A percentile compares a stretch with the other conserved stretches of the same genome.
These are phyloP conservation scores for Pristionchus maxplancki DNA, from an alignment of 2,888 invertebrate species.

Conservation along the genomic window DNA sequence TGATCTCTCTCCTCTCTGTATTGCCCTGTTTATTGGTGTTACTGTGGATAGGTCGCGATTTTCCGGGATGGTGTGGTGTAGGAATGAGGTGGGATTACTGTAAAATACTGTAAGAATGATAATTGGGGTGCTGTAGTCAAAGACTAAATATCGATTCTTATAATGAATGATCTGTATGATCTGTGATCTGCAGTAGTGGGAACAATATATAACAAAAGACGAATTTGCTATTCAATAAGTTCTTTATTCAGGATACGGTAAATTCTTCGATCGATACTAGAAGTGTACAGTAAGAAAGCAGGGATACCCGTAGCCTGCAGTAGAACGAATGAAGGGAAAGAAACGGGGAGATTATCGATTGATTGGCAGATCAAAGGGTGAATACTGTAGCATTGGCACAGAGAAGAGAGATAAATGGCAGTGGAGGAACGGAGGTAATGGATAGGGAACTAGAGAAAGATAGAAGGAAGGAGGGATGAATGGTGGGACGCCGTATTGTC, in stretches of 20 bases:
- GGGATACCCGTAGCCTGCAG: neutral
- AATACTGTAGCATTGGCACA: constrained; percentile 29
- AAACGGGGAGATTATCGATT: neutral
- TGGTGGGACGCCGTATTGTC: neutral
- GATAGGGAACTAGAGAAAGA: constrained; percentile 6
- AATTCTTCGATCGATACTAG: neutral
- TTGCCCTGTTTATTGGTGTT: neutral
- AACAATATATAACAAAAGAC: neutral
- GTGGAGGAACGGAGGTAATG: neutral
- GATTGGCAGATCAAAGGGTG: constrained; percentile 44
- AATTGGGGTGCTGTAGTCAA: too few species aligned
- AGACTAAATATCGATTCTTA: neutral
- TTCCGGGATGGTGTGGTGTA: too few species aligned
- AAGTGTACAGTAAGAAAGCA: constrained; percentile 20
- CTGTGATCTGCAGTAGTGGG: too few species aligned
- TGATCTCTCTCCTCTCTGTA: constrained; percentile 34
- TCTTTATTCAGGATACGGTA: constrained; percentile 26
- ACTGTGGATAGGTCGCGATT: too few species aligned
- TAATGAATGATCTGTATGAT: neutral
- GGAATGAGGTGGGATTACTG: neutral
- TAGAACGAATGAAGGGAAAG: constrained; percentile 10
- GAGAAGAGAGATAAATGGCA: neutral
- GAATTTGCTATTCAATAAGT: neutral
- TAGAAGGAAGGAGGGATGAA: neutral
- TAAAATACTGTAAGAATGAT: neutral